Evolutionary conservation across 2,113 vertebrate genomes (phyloP).

Genomic region (Paratilapia polleni): DNA sequence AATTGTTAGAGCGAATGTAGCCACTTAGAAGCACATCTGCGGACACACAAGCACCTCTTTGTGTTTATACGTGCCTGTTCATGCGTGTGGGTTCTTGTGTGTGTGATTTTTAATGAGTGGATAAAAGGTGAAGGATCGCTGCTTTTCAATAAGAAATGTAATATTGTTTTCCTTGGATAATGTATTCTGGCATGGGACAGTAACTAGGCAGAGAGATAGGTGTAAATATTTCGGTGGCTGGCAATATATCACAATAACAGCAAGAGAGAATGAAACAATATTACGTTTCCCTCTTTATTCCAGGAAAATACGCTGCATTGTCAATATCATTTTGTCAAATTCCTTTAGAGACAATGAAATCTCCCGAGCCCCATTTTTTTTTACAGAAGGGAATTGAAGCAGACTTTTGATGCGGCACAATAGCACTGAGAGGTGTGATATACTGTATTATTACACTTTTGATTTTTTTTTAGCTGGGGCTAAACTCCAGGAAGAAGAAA

Average conservation of each 20-base stretch:
- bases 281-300: conserved; percentile 63
- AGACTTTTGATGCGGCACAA: conserved; percentile 53
- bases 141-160: conserved; percentile 61
- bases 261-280: conserved; percentile 55
- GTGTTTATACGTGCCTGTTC: background rate
- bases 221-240: conserved; percentile 42
- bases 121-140: conserved; percentile 55
- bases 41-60: background rate
- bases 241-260: conserved; percentile 63
- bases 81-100: background rate
- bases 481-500: conserved; percentile 28
- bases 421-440: conserved; percentile 43
- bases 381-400: conserved; percentile 38
- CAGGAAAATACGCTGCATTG: conserved; percentile 44
- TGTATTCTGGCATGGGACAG: conserved; percentile 37
- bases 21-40: background rate
- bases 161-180: conserved; percentile 59
- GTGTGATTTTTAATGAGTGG: conserved; percentile 22
- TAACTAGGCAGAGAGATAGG: conserved; percentile 42
- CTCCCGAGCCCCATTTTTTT: conserved; percentile 35
- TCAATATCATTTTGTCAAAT: conserved; percentile 68
- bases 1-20: background rate
- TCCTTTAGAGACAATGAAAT: conserved; percentile 61
- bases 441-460: conserved; percentile 43
- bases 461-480: background rate